Conservation (phyloP, 2,797 vertebrate species). For the Eulemur mongoz region DNA sequence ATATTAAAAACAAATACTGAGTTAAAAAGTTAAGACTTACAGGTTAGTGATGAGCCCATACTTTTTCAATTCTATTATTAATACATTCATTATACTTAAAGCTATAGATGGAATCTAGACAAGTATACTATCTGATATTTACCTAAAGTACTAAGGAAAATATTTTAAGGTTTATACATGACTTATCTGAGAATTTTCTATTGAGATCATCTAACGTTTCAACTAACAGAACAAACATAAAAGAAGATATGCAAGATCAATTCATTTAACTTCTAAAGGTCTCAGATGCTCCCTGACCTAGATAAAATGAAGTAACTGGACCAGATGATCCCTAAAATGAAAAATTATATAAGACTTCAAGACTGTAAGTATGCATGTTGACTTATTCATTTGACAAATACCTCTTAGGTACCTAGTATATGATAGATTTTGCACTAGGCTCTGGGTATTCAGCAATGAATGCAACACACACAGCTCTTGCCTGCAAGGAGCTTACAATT, state of each 20-base stretch:
- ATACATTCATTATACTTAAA: not conserved
- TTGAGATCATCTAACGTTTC: not conserved
- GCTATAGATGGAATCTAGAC: not conserved
- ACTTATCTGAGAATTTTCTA: not conserved
- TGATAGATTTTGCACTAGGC: not conserved
- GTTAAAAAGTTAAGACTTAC: not conserved
- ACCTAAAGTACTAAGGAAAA: constrained; percentile 6
- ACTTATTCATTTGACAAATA: not conserved
- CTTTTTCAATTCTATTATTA: not conserved
- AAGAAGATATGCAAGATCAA: not conserved
- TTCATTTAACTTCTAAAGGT: not conserved
- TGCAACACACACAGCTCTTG: not conserved
- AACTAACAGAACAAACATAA: not conserved
- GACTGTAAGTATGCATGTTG: not conserved
- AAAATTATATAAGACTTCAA: not conserved
- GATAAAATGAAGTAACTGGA: not conserved
- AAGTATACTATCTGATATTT: not conserved
- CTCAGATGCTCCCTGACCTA: not conserved
- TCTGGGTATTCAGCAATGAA: not conserved
- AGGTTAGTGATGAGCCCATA: not conserved
- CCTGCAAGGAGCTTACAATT: not conserved
- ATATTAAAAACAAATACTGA: not conserved
- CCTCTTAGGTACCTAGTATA: not conserved
- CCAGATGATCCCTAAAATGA: not conserved
- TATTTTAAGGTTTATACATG: not conserved